Evolutionary conservation across 2,113 vertebrate species (phyloP).

Genomic region (Gymnobelideus leadbeateri): DNA sequence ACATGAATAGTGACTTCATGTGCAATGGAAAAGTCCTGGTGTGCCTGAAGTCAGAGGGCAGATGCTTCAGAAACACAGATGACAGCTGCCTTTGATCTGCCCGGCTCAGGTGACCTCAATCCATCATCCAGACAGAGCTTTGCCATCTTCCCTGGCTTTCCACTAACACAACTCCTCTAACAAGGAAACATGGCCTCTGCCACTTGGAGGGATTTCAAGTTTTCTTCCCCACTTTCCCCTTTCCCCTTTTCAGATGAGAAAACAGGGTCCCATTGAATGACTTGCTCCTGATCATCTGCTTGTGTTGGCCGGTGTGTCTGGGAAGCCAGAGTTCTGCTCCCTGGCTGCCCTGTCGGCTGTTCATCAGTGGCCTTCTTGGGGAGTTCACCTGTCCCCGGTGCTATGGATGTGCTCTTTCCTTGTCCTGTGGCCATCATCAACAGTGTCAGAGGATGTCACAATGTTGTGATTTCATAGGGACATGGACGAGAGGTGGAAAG

Average conservation of each 20-base stretch:
- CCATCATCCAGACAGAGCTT: not conserved
- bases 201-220: not conserved
- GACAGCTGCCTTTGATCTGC: not conserved
- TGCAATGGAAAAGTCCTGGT: not conserved
- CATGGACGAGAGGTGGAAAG: not conserved
- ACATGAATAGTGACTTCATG: not conserved
- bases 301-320: not conserved
- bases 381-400: too few species aligned
- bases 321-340: not conserved
- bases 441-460: not conserved
- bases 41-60: not conserved
- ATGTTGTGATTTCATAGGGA: not conserved
- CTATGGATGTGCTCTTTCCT: not conserved
- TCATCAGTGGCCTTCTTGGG: not conserved
- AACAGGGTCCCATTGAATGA: not conserved
- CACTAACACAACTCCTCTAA: not conserved
- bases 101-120: not conserved
- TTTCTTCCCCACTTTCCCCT: not conserved
- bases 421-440: not conserved
- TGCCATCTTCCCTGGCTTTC: not conserved
- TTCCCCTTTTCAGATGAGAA: not conserved
- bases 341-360: not conserved
- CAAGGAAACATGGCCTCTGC: not conserved
- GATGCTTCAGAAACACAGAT: not conserved
- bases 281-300: not conserved